Evolutionary conservation across 2,888 invertebrate genomes (phyloP), one percentile per base, ranked within the genome.

Genomic region (Peribatodes rhomboidaria): DNA sequence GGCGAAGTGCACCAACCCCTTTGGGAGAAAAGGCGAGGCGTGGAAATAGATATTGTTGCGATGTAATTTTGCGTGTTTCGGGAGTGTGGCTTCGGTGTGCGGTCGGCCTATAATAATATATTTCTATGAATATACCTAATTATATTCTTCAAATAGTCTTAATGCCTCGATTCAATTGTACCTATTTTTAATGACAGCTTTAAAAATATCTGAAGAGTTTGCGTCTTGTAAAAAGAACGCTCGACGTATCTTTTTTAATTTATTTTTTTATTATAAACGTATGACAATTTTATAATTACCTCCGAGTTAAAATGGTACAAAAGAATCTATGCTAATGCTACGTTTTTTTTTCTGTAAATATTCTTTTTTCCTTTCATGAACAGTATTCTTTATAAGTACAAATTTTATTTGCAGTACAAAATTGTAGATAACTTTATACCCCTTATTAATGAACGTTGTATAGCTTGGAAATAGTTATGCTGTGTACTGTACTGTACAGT

Each of bases 311-410:
- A 20, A 33, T 49, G 31, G 2, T 50, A 50, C 50, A 35, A 20
- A 35, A 1, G 18, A 50, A 50, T 18, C 9, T 18, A 50, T 16
- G 7, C 8, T 18, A 37, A 4, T 31, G 39, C 47, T n/a, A n/a
- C n/a, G n/a, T n/a, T n/a, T n/a, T n/a, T n/a, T n/a, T 47, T n/a
- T 18, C 16, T 53, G 46, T 57, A 46, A 46, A 39, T 42, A 10
- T 50, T 46, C 14, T 49, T 67, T 41, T 46, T 65, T 55, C 50
- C 42, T 59, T 59, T 61, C 68, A 63, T 66, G 49, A 65, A 72
- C 78, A 81, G 81, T 80, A 82, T 82, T 81, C 66, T 61, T 62
- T 65, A 18, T 62, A 69, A 74, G 75, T 75, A 73, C 74, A 75
- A 76, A 75, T 67, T 52, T 67, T 69, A 56, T 65, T 65, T 56